Percentiles rank a stretch among this genome's conserved stretches.
Conservation (phyloP, 1,140 invertebrate genomes). For the silkworm (Bombyx mori) region ASM3026992v2 NC_085134.1:5169501-5170000, state of each 20-base stretch:
- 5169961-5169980: too few relatives aligned
- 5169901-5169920: too few relatives aligned
- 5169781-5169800: constrained; percentile 81
- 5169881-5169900: too few relatives aligned
- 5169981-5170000: too few relatives aligned
- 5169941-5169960: too few relatives aligned
- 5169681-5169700: constrained; percentile 86
- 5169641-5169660: constrained; percentile 87
- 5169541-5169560: too few relatives aligned
- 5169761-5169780: constrained; percentile 80
- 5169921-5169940: too few relatives aligned
- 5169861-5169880: too few relatives aligned
- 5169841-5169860: background rate
- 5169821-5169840: constrained; percentile 78
- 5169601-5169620: background rate
- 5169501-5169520: too few relatives aligned
- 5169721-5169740: constrained; percentile 85
- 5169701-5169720: constrained; percentile 80
- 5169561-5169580: too few relatives aligned
- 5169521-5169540: too few relatives aligned
- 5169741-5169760: constrained; percentile 87
- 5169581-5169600: background rate
- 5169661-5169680: constrained; percentile 85
- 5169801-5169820: constrained; percentile 77
- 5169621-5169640: background rate